Evolutionary conservation across 2,888 invertebrate species (phyloP).

Genomic region (Bedellia somnulentella): DNA sequence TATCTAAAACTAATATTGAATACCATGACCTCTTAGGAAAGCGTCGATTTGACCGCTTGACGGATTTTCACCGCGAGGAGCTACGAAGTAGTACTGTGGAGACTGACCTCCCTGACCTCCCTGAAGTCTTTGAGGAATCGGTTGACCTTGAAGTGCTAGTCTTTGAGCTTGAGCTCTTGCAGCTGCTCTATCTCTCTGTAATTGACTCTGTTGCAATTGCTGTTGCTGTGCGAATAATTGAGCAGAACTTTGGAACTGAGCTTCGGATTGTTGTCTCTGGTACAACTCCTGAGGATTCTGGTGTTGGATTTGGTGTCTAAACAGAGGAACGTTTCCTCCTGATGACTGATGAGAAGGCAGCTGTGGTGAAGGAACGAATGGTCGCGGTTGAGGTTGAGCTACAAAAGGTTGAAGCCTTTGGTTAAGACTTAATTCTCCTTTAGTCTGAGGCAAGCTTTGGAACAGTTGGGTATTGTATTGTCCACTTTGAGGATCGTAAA

Average conservation of each 20-base stretch:
- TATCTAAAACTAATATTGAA: conserved; percentile 66
- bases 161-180: conserved; percentile 52
- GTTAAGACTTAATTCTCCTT: conserved; percentile 71
- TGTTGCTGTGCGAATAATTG: conserved; percentile 69
- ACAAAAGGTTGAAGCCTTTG: conserved; percentile 77
- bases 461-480: conserved; percentile 78
- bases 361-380: conserved; percentile 63
- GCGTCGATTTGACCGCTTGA: conserved; percentile 78
- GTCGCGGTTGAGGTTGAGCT: conserved; percentile 59
- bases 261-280: conserved; percentile 65
- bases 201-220: conserved; percentile 67
- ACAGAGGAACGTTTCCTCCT: conserved; percentile 38
- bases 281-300: conserved; percentile 49
- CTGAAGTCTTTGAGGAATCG: conserved; percentile 36
- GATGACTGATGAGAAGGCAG: conserved; percentile 47
- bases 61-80: conserved; percentile 37
- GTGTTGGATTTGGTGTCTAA: conserved; percentile 42
- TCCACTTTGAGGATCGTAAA: conserved; percentile 75
- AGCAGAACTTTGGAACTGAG: conserved; percentile 64
- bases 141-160: too few relatives aligned
- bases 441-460: conserved; percentile 73
- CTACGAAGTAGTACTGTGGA: conserved; percentile 64
- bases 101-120: conserved; percentile 38
- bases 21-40: conserved; percentile 73
- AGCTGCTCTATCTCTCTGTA: conserved; percentile 61